Percentiles rank a stretch among this genome's conserved stretches.
Conservation (phyloP, 1,140 invertebrate genomes). For the Drosophila nigrodunni region DNA sequence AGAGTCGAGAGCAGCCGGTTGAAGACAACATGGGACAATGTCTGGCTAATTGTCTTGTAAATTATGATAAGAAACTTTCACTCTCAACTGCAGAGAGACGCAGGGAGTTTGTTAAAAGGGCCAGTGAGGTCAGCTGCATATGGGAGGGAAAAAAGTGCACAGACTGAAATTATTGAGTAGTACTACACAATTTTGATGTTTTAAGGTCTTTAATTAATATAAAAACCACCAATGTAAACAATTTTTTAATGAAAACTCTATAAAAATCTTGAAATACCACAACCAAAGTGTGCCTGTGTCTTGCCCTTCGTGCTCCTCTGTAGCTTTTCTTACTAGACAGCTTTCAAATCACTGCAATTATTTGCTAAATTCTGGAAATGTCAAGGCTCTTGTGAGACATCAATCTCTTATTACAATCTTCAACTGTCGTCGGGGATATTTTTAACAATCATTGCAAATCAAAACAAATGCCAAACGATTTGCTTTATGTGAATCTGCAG, state of each 20-base stretch:
- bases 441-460: constrained; percentile 76
- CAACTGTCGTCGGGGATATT: constrained; percentile 51
- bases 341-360: background rate
- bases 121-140: constrained; percentile 59
- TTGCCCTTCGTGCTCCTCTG: too few species aligned
- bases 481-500: constrained; percentile 78
- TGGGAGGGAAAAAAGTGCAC: constrained; percentile 3
- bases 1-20: constrained; percentile 33
- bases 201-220: too few species aligned
- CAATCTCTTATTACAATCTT: constrained; percentile 17
- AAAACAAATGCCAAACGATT: constrained; percentile 82
- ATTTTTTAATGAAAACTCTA: too few species aligned
- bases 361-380: background rate
- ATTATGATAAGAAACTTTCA: constrained; percentile 82
- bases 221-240: too few species aligned
- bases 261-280: too few species aligned
- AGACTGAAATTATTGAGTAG: background rate
- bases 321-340: too few species aligned
- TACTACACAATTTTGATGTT: too few species aligned
- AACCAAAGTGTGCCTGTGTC: too few species aligned
- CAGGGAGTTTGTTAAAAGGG: constrained; percentile 62
- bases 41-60: constrained; percentile 79
- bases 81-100: constrained; percentile 19
- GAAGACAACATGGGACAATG: constrained; percentile 16
- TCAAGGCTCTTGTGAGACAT: background rate